Percentiles rank a stretch among this genome's conserved stretches.
These are phyloP conservation scores for Guaruba guarouba DNA, from an alignment of 2,113 vertebrate genomes.

Conservation along the genomic window DNA sequence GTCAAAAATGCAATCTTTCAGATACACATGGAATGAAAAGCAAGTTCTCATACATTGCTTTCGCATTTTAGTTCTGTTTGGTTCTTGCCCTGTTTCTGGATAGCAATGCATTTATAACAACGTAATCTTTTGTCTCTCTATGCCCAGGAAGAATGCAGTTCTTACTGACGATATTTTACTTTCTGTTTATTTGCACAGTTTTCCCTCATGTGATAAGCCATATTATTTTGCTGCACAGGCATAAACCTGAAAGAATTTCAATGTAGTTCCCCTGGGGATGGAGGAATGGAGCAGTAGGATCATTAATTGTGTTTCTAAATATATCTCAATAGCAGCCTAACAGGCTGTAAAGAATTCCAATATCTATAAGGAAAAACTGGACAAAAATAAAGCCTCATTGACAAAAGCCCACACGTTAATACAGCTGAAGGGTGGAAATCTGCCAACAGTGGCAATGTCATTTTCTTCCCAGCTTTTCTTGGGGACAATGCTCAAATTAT, in stretches of 20 bases:
- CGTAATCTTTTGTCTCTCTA: not conserved
- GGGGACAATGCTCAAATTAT: not conserved
- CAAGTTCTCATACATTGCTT: not conserved
- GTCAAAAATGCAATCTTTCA: not conserved
- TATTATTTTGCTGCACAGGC: not conserved
- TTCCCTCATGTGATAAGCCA: not conserved
- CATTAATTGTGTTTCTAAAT: slow-evolving; percentile 22
- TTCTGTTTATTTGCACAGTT: not conserved
- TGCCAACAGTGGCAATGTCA: not conserved
- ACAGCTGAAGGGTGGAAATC: not conserved
- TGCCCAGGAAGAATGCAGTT: not conserved
- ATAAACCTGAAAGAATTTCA: not conserved
- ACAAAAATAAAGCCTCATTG: slow-evolving; percentile 15
- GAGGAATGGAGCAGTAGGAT: not conserved
- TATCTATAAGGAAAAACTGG: not conserved
- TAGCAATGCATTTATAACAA: not conserved
- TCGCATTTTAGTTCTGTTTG: not conserved
- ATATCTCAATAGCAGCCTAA: not conserved
- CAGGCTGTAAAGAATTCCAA: not conserved
- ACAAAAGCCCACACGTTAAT: not conserved
- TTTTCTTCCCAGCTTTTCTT: not conserved
- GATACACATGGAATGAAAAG: not conserved
- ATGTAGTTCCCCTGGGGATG: not conserved
- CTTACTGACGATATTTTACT: not conserved
- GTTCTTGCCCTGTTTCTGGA: not conserved